phyloP scores from a whole-genome alignment of 2,888 invertebrate species.

The Drosophila koepferae region DNA sequence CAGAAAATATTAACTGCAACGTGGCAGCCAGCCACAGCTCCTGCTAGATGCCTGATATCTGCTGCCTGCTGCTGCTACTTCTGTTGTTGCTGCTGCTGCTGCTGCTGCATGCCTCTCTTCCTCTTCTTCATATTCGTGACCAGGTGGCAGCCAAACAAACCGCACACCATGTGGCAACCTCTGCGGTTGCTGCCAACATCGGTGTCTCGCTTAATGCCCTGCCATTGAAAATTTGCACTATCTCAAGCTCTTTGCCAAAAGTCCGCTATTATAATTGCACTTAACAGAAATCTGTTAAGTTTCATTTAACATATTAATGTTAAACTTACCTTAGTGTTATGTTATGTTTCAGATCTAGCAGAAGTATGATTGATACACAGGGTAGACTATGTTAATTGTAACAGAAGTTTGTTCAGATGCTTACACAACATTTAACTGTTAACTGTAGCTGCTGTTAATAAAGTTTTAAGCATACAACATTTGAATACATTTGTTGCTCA shows the following conservation, averaged over 20 bases:
- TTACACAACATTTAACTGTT: not conserved
- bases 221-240: slow-evolving; percentile 12
- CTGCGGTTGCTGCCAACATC: slow-evolving; percentile 40
- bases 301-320: not conserved
- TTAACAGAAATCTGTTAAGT: not conserved
- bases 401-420: too few relatives aligned
- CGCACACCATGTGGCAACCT: slow-evolving; percentile 60
- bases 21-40: slow-evolving; percentile 45
- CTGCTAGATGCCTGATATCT: not conserved
- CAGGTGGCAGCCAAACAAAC: slow-evolving; percentile 76
- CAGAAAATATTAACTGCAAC: slow-evolving; percentile 74
- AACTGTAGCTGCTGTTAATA: not conserved
- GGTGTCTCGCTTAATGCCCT: slow-evolving; percentile 27
- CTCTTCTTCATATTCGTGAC: slow-evolving; percentile 32
- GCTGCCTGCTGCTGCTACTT: not conserved
- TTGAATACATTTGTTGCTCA: not conserved
- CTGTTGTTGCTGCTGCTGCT: not conserved
- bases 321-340: not conserved
- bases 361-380: too few relatives aligned
- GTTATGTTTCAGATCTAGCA: not conserved
- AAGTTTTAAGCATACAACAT: too few relatives aligned
- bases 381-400: too few relatives aligned
- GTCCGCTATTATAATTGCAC: not conserved
- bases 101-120: not conserved
- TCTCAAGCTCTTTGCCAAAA: slow-evolving; percentile 11